Evolutionary conservation across 1,140 invertebrate species (phyloP), one percentile per base, ranked within the genome.

Genomic region (Ganaspis sp.): DNA sequence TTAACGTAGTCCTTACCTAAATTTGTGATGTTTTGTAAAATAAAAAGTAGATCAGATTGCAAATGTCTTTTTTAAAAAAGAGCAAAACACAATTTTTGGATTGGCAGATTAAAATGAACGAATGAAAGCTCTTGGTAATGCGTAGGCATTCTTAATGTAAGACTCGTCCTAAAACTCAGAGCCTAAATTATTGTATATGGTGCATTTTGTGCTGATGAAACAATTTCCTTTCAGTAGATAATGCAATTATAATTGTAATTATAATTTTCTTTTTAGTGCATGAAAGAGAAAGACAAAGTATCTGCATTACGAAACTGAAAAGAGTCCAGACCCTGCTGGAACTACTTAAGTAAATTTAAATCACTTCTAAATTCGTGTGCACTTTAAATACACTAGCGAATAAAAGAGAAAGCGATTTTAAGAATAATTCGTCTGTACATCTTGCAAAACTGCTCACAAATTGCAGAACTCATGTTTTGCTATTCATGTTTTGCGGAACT

Each of bases 121-220:
- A 64, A 29, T 15, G 58, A 64, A 64, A 64, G 23, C 58, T 29
- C 58, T 29, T 26, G 23, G 58, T 64, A 29, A 64, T 64, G 23
- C 21, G n/a, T 64, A 64, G 26, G 21, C 12, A 29, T n/a, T 29
- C 4, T 64, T 29, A 64, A 64, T 49, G 29, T 34, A 34, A 34
- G 29, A 34, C 29, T 49, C 45, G 23, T 64, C 29, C 58, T 64
- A 64, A 64, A 64, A 49, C 17, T 49, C 45, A n/a, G 17, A 49
- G 12, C 45, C 17, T 17, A 49, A 49, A 49, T 49, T 49, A 49
- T 49, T 49, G 17, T n/a, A 40, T 49, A 17, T 49, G 4, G 45
- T 49, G 45, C 45, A 49, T n/a, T 49, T 2, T 49, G 45, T 49
- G 45, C 45, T 17, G 17, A 49, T 49, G n/a, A 17, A 49, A 49